Base-by-base conservation (phyloP, 2,113 vertebrate genomes). In the Pangasianodon hypophthalmus region DNA sequence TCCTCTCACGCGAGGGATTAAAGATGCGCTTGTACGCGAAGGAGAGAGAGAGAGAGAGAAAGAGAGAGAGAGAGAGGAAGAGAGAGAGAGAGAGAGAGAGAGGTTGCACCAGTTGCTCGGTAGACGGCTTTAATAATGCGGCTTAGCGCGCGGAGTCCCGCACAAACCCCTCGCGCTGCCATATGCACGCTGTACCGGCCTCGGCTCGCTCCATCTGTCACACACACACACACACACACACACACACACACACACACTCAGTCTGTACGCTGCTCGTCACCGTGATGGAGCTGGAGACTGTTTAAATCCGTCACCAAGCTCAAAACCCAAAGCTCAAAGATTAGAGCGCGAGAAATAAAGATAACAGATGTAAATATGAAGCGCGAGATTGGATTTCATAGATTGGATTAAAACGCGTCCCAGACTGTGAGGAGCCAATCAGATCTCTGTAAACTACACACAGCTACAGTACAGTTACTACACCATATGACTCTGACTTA, bases 161-260 rank as follows among this genome's bases (percentile, higher is more conserved):
- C 86, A 90, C 91, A 90, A 90, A 84, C 90, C 93, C 92, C 91
- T 90, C 91, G 92, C 90, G 88, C 92, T 90, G 91, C 94, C 96
- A 96, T 96, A 96, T 96, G 96, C 95, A 95, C 95, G 90, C 92
- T 95, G 94, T 94, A 95, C 93, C 94, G 94, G 94, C 95, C 93
- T 91, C 94, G 93, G 93, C 93, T 95, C 93, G 90, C 93, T 95
- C 96, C 96, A 96, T 96, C 96, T 96, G 96, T 95, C 94, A 94
- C 94, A 93, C 81, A 0, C 52, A 58, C 81, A 41, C 52, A 41
- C 80, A 37, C 54, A 54, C 79, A 81, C 79, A 32, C 79, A 82
- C 79, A 80, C 46, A 80, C 46, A 50, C 77, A 80, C 46, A 80
- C 77, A 77, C 69, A 77, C 73, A 77, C 37, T 24, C 8, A 37